phyloP scores from a whole-genome alignment of 2,113 vertebrate genomes.

The Rhabdornis inornatus region DNA sequence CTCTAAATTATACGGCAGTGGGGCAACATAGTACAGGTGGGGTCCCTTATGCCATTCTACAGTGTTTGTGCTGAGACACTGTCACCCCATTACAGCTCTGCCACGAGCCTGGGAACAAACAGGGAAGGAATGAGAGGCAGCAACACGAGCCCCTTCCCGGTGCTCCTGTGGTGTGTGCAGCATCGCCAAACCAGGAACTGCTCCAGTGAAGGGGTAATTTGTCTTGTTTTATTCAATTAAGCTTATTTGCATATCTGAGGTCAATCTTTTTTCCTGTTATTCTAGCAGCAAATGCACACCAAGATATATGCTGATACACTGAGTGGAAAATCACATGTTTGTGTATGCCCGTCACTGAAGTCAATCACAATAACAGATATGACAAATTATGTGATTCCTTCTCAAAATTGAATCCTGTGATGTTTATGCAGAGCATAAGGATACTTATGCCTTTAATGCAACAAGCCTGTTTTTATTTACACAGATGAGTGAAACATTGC shows the following conservation, averaged over 20 bases:
- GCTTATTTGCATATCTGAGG: slow-evolving; percentile 55
- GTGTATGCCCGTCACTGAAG: background rate
- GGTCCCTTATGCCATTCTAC: background rate
- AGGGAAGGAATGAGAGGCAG: background rate
- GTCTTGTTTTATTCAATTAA: slow-evolving; percentile 39
- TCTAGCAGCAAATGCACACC: background rate
- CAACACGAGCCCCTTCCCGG: fast-evolving
- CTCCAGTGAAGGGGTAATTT: background rate
- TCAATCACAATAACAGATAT: slow-evolving; percentile 43
- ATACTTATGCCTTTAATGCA: slow-evolving; percentile 48
- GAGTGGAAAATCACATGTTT: slow-evolving; percentile 50
- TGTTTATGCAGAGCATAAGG: slow-evolving; percentile 45
- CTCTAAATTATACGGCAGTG: background rate
- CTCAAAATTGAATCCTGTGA: slow-evolving; percentile 44
- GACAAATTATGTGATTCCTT: slow-evolving; percentile 52
- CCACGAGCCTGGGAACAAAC: background rate
- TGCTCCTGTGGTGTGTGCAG: background rate
- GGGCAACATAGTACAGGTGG: fast-evolving
- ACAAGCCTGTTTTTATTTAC: slow-evolving; percentile 63
- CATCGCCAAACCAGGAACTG: background rate
- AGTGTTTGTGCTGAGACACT: background rate
- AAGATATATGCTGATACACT: background rate
- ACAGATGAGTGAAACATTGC: slow-evolving; percentile 55
- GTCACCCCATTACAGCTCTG: background rate
- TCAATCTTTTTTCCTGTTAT: slow-evolving; percentile 31